Base-by-base conservation (phyloP, 2,797 vertebrate species). In the Ataeniobius toweri region DNA sequence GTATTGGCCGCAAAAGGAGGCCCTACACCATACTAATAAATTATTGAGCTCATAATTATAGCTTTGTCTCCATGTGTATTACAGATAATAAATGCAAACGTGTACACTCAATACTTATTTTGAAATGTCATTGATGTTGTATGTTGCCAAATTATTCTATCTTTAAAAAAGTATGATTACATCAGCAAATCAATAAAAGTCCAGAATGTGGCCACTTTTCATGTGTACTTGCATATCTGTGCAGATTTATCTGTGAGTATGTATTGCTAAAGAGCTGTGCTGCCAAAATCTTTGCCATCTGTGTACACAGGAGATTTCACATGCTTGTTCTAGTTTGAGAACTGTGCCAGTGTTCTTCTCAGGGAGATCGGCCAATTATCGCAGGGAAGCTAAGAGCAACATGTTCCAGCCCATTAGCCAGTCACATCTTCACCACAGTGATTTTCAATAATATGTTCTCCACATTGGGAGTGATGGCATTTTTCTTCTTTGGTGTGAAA, bases 261-360 rank as follows among this genome's bases (percentile, higher is more conserved):
- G 83, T 75, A 79, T 89, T 85, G 68, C 87, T 86, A 87, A 89
- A 93, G 89, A 92, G 90, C 92, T 91, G 90, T 84, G 86, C 88
- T 84, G 91, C 90, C 91, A 93, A 93, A 94, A 89, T 84, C 80
- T 55, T 83, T 76, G 89, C 94, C 93, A 94, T 94, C 94, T 94
- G 94, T 92, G 89, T 88, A 90, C 92, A 90, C 90, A 48, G 92
- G 91, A 92, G 92, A 89, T 86, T 91, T 94, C 91, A 87, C 92
- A 91, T 90, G 88, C 90, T 71, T 74, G 85, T 77, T 86, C 92
- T 9, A 85, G 87, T 89, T 82, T 75, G 85, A 87, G 85, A 86
- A 80, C 85, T 67, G 83, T 89, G 92, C 92, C 92, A 92, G 90
- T 84, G 74, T 88, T 89, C 86, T 85, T 90, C 81, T 83, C 59